Evolutionary conservation across 92 coral and sea anemone genomes (phyloP).

Genomic region (Zoanthus solanderi): DNA sequence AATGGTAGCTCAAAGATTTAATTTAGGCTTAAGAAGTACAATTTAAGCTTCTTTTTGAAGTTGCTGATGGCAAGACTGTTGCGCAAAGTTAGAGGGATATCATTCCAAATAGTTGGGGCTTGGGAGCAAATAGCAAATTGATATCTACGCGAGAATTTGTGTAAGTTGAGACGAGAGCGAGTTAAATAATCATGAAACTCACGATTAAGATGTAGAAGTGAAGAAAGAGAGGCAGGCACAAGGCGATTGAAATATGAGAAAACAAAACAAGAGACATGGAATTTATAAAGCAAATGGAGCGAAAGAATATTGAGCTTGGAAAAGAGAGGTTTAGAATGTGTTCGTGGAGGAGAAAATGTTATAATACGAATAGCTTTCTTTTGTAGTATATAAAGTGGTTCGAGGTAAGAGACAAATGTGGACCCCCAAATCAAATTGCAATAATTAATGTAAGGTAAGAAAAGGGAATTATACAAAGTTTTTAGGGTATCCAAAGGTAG

Average conservation of each 20-base stretch:
- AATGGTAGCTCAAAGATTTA: too few species aligned
- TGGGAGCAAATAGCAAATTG: constrained; percentile 20
- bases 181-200: constrained; percentile 5
- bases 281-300: not conserved
- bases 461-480: too few species aligned
- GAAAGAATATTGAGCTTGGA: too few species aligned
- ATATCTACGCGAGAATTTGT: not conserved
- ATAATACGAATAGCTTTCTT: too few species aligned
- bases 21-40: not conserved
- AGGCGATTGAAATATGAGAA: not conserved
- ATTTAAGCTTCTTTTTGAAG: not conserved
- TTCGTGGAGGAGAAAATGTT: too few species aligned
- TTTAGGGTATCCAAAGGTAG: not conserved
- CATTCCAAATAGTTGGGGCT: not conserved
- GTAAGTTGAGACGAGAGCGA: not conserved
- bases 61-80: not conserved
- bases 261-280: not conserved
- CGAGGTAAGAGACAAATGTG: not conserved
- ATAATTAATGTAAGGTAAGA: too few species aligned
- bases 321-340: not conserved
- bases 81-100: not conserved
- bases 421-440: not conserved
- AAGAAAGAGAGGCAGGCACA: not conserved
- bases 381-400: not conserved
- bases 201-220: not conserved